Conservation (phyloP, 1,140 invertebrate species). For the roundworm (Caenorhabditis elegans) region DNA sequence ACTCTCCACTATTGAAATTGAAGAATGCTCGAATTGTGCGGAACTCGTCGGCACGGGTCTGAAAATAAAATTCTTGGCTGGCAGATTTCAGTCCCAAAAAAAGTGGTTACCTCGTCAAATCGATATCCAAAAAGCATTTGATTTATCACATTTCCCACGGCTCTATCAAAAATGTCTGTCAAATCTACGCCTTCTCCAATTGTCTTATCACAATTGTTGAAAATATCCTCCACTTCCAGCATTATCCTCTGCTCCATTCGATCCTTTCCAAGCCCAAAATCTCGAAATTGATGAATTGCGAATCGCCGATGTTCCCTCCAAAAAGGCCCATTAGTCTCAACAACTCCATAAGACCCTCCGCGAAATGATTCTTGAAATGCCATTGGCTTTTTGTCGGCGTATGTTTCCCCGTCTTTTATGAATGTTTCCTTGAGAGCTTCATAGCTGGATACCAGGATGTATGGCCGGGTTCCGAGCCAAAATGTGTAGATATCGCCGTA, state of each 20-base stretch:
- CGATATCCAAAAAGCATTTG: slow-evolving; percentile 40
- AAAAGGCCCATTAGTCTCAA: slow-evolving; percentile 82
- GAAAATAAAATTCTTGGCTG: no score
- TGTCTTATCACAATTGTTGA: slow-evolving; percentile 37
- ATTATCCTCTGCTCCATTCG: slow-evolving; percentile 39
- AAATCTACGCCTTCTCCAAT: slow-evolving; percentile 40
- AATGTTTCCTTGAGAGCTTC: not conserved
- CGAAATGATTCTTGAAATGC: slow-evolving; percentile 13
- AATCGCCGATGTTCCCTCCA: slow-evolving; percentile 89
- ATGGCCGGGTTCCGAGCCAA: slow-evolving; percentile 1
- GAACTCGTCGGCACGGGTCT: slow-evolving; percentile 20
- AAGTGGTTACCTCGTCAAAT: slow-evolving; percentile 46
- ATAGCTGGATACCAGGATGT: slow-evolving; percentile 1
- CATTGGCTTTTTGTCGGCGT: slow-evolving; percentile 19
- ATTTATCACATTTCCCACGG: slow-evolving; percentile 45
- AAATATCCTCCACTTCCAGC: slow-evolving; percentile 11
- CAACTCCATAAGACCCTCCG: slow-evolving; percentile 74
- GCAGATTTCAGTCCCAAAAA: no score
- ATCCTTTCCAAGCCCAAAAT: slow-evolving; percentile 75
- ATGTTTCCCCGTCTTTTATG: slow-evolving; percentile 9
- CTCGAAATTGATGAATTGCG: slow-evolving; percentile 80
- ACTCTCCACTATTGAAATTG: not conserved
- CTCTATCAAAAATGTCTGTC: slow-evolving; percentile 33
- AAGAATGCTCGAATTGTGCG: not conserved
- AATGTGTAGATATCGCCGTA: slow-evolving; percentile 8